These are phyloP conservation scores for Drosophila punjabiensis DNA, from an alignment of 1,140 invertebrate genomes.

Conservation along the genomic window DNA sequence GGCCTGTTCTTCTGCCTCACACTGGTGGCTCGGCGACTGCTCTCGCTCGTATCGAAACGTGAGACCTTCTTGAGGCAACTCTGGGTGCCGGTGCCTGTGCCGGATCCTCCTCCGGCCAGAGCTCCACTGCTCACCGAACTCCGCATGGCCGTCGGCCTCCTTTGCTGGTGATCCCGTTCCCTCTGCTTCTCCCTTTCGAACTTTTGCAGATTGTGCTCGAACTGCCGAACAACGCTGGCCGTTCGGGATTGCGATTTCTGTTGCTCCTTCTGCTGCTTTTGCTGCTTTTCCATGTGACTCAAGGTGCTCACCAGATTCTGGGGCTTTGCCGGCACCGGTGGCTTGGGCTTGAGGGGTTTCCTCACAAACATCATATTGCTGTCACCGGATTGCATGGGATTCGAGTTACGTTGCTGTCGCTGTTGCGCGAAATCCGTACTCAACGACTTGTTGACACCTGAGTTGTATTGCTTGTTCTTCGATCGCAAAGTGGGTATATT, in stretches of 20 bases:
- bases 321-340: slow-evolving; percentile 75
- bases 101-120: slow-evolving; percentile 43
- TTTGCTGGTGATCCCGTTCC: slow-evolving; percentile 69
- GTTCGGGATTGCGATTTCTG: slow-evolving; percentile 63
- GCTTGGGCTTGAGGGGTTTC: slow-evolving; percentile 71
- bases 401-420: slow-evolving; percentile 74
- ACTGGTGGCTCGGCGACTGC: slow-evolving; percentile 80
- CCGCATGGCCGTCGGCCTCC: slow-evolving; percentile 61
- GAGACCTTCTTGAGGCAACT: slow-evolving; percentile 82
- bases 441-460: slow-evolving; percentile 79
- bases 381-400: slow-evolving; percentile 67
- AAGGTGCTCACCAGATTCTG: slow-evolving; percentile 77
- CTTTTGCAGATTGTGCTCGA: slow-evolving; percentile 86
- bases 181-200: slow-evolving; percentile 85
- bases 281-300: slow-evolving; percentile 63
- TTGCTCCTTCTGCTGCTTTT: slow-evolving; percentile 16
- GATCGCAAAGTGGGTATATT: slow-evolving; percentile 78
- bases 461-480: slow-evolving; percentile 83
- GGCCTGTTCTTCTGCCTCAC: slow-evolving; percentile 71
- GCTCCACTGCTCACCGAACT: slow-evolving; percentile 77
- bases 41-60: slow-evolving; percentile 74
- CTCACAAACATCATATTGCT: slow-evolving; percentile 63
- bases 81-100: slow-evolving; percentile 43
- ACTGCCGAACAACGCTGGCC: slow-evolving; percentile 81
- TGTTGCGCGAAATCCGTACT: slow-evolving; percentile 84